phyloP scores from a whole-genome alignment of 2,888 invertebrate genomes.

The Pheosia tremula region DNA sequence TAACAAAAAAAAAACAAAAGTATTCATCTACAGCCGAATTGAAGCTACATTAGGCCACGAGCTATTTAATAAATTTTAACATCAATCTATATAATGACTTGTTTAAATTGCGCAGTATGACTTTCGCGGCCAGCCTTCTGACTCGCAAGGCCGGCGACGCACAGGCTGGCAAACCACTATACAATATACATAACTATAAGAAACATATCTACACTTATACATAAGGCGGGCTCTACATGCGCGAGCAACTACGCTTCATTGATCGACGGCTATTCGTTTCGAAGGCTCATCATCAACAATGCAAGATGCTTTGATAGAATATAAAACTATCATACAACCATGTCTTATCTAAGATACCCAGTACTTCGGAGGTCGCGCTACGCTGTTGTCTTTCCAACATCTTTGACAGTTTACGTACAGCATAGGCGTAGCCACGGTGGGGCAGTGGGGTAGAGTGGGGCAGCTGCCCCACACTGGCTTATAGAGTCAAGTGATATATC shows the following conservation, averaged over 20 bases:
- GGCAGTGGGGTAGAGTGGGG: too few relatives aligned
- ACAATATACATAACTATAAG: conserved; percentile 28
- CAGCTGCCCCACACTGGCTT: too few relatives aligned
- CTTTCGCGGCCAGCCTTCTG: conserved; percentile 67
- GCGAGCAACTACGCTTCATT: not conserved
- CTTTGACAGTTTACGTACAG: too few relatives aligned
- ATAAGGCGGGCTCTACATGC: conserved; percentile 3
- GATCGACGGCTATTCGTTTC: not conserved
- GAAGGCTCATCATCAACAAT: not conserved
- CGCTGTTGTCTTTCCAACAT: too few relatives aligned
- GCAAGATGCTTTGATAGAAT: not conserved
- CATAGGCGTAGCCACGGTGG: too few relatives aligned
- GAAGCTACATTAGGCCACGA: conserved; percentile 37
- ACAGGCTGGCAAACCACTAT: conserved; percentile 56
- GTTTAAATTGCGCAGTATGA: conserved; percentile 47
- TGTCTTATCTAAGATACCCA: too few relatives aligned
- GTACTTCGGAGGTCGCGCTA: too few relatives aligned
- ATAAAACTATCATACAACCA: too few relatives aligned
- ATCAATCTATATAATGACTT: conserved; percentile 55
- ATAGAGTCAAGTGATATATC: too few relatives aligned
- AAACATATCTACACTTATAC: not conserved
- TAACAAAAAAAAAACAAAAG: too few relatives aligned
- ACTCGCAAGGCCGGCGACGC: conserved; percentile 72
- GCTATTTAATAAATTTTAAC: conserved; percentile 51
- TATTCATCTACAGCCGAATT: conserved; percentile 8